Conservation (phyloP, 2,888 invertebrate species). For the Corbicula japonica region DNA sequence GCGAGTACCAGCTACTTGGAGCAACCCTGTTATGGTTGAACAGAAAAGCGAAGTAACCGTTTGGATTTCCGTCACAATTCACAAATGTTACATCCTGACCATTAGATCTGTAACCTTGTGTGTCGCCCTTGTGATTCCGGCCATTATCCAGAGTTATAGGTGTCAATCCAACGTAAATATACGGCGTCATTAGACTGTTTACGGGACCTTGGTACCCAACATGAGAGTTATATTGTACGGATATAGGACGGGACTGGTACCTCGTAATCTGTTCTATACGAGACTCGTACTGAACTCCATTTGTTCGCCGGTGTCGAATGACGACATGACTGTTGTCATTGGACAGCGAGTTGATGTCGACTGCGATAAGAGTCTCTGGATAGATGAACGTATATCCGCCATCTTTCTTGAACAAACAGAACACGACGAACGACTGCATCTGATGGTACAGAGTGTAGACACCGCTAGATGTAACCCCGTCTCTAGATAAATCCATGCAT, state of each 20-base stretch:
- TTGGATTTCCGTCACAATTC: conserved; percentile 66
- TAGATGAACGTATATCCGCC: conserved; percentile 67
- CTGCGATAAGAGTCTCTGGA: conserved; percentile 42
- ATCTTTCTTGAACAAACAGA: conserved; percentile 57
- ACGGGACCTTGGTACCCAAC: conserved; percentile 30
- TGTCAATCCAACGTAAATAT: conserved; percentile 62
- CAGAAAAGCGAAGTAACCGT: conserved; percentile 62
- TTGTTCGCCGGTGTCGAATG: conserved; percentile 48
- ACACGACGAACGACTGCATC: conserved; percentile 54
- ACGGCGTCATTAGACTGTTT: conserved; percentile 52
- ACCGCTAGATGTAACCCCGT: conserved; percentile 15
- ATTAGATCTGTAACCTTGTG: conserved; percentile 56
- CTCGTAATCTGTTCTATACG: conserved; percentile 49
- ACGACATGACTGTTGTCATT: conserved; percentile 57
- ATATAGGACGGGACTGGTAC: conserved; percentile 39
- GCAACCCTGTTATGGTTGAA: conserved; percentile 41
- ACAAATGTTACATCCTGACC: conserved; percentile 48
- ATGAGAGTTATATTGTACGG: conserved; percentile 52
- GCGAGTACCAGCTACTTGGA: conserved; percentile 2
- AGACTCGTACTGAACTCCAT: conserved; percentile 56
- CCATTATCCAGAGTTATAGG: conserved; percentile 34
- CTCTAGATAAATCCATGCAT: conserved; percentile 16
- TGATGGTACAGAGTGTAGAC: conserved; percentile 34
- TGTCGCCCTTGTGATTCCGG: conserved; percentile 37
- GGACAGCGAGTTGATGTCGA: conserved; percentile 55